Percentiles rank a stretch among this genome's conserved stretches.
Evolutionary conservation across 2,888 invertebrate species (phyloP).

Genomic region (Chouioia cunea): DNA sequence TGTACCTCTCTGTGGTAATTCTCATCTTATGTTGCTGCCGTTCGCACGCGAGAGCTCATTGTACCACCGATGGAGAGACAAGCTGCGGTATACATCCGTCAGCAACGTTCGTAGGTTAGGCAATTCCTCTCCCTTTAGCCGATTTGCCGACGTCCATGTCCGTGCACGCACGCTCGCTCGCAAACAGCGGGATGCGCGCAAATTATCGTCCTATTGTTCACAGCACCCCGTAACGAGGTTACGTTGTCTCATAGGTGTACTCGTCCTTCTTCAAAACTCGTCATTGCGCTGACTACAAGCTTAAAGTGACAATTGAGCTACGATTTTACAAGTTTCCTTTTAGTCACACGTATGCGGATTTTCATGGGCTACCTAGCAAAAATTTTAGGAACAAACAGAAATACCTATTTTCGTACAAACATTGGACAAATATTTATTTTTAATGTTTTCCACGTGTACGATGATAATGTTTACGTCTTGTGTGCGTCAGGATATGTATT

Average conservation of each 20-base stretch:
- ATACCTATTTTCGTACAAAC: too few species aligned
- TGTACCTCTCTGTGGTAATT: slow-evolving; percentile 2
- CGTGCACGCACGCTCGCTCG: not conserved
- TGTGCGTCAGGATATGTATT: too few species aligned
- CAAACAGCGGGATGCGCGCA: slow-evolving; percentile 42
- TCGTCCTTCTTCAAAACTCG: not conserved
- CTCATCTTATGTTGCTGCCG: slow-evolving; percentile 1
- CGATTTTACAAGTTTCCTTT: slow-evolving; percentile 12
- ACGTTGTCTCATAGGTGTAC: slow-evolving; percentile 12
- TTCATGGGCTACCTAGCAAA: too few species aligned
- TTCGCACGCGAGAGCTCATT: not conserved
- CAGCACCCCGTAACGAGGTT: slow-evolving; percentile 51
- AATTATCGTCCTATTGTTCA: slow-evolving; percentile 62
- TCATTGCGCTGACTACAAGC: not conserved
- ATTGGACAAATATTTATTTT: too few species aligned
- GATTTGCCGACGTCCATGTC: too few species aligned
- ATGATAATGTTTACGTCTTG: too few species aligned
- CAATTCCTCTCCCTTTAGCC: too few species aligned
- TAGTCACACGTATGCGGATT: too few species aligned
- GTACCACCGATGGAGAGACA: not conserved
- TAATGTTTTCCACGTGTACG: too few species aligned
- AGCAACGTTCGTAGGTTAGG: not conserved
- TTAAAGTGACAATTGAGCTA: slow-evolving; percentile 10
- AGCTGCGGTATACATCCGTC: slow-evolving; percentile 17
- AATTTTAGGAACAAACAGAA: too few species aligned